phyloP scores from a whole-genome alignment of 2,797 vertebrate species.

The Synanceia verrucosa region DNA sequence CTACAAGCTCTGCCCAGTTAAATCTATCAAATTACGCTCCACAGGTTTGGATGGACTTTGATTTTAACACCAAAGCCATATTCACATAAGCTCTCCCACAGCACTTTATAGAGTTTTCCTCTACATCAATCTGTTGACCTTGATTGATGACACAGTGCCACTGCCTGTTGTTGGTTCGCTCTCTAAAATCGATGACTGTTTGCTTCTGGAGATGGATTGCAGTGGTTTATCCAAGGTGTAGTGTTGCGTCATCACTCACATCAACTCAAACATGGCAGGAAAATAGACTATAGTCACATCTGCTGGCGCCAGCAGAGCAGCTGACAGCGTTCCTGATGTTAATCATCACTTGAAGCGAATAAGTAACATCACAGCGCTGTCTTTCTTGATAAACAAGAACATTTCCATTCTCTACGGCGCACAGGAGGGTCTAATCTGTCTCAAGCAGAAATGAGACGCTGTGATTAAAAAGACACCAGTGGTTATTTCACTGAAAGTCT shows the following conservation, averaged over 20 bases:
- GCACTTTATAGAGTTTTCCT: not conserved
- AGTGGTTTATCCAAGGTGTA: not conserved
- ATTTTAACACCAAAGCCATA: not conserved
- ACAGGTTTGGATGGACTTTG: not conserved
- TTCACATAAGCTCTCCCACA: not conserved
- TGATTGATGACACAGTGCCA: slow-evolving; percentile 18
- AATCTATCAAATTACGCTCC: slow-evolving; percentile 14
- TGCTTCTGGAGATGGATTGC: slow-evolving; percentile 34
- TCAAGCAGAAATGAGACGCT: not conserved
- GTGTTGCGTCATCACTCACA: slow-evolving; percentile 22
- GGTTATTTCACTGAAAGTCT: slow-evolving; percentile 1
- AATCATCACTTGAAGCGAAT: slow-evolving; percentile 5
- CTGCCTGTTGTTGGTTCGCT: not conserved
- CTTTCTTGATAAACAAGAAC: not conserved
- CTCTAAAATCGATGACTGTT: slow-evolving; percentile 15
- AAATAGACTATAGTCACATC: not conserved
- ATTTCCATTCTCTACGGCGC: not conserved
- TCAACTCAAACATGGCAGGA: slow-evolving; percentile 16
- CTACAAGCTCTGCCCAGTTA: not conserved
- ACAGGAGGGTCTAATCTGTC: slow-evolving; percentile 4
- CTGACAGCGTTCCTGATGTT: slow-evolving; percentile 7
- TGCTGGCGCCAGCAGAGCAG: not conserved
- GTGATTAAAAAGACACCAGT: slow-evolving; percentile 7
- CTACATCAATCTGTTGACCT: not conserved
- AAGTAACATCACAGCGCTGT: not conserved